Base-by-base conservation (phyloP, 2,113 vertebrate species). In the Glaucomys volans region DNA sequence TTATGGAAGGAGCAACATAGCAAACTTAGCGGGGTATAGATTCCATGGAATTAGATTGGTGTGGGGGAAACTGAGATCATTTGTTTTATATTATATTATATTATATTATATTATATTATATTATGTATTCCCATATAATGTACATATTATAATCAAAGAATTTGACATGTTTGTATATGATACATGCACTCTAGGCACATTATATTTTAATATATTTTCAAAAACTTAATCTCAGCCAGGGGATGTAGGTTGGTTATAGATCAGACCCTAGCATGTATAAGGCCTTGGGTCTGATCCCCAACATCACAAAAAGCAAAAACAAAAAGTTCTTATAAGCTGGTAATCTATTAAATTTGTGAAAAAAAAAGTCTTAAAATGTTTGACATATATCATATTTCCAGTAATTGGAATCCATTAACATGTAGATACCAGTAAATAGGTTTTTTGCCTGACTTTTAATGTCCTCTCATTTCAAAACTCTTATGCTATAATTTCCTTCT, bases 111-210 rank as follows among this genome's bases (percentile, higher is more conserved):
- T 95, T 76, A 66, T 75, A 90, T 95, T 76, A 66, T 75, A 90
- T n/a, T n/a, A n/a, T n/a, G n/a, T n/a, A n/a, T n/a, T n/a, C n/a
- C n/a, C n/a, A n/a, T n/a, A n/a, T n/a, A n/a, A n/a, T n/a, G n/a
- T n/a, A n/a, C n/a, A n/a, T n/a, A n/a, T 95, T 76, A 66, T 75
- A 90, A 94, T 96, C 44, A 90, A 87, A 92, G n/a, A 91, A 50
- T 35, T 62, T 26, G 40, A 1, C 11, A 52, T 62, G 2, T 82
- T 5, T 20, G 47, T 30, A 82, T 83, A 62, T 26, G 18, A 35
- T 67, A 54, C 57, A 17, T 92, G 3, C 20, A 72, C 50, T 90
- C 50, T 86, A 42, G 88, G 3, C 6, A 14, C 83, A 57, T 57
- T 72, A 57, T 90, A 52, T 72, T 95, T 72, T 94, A 64, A 66